phyloP scores from a whole-genome alignment of 2,797 vertebrate species.

The Poeciliopsis gracilis region DNA sequence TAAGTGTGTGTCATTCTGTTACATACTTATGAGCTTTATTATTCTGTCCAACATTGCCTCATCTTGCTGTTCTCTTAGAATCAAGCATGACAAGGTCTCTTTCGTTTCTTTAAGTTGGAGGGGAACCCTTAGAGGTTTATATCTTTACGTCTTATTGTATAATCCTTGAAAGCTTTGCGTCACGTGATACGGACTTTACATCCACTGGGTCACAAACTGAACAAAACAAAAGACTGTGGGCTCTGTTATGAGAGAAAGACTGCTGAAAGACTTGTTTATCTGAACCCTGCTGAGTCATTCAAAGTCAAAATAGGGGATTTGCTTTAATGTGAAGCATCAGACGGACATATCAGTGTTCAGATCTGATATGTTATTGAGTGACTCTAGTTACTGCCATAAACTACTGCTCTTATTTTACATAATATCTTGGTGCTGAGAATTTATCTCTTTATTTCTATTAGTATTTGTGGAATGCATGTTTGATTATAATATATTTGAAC shows the following conservation, averaged over 20 bases:
- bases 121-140: slow-evolving; percentile 19
- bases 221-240: slow-evolving; percentile 13
- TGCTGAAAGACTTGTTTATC: slow-evolving; percentile 4
- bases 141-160: slow-evolving; percentile 28
- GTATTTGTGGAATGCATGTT: not conserved
- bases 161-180: slow-evolving; percentile 51
- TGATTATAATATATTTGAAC: not conserved
- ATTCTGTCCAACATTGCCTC: not conserved
- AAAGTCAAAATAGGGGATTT: not conserved
- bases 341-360: not conserved
- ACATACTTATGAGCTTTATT: not conserved
- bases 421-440: not conserved
- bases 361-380: not conserved
- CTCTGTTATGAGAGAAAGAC: slow-evolving; percentile 17
- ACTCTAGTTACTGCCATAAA: not conserved
- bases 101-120: not conserved
- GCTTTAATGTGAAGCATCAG: not conserved
- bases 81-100: slow-evolving; percentile 6
- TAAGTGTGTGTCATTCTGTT: not conserved
- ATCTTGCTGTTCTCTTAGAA: not conserved
- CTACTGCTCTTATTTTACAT: not conserved
- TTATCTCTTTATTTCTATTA: not conserved
- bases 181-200: slow-evolving; percentile 48
- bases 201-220: slow-evolving; percentile 22
- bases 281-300: slow-evolving; percentile 39